phyloP scores from a whole-genome alignment of 2,888 invertebrate species.

The Caenorhabditis becei region DNA sequence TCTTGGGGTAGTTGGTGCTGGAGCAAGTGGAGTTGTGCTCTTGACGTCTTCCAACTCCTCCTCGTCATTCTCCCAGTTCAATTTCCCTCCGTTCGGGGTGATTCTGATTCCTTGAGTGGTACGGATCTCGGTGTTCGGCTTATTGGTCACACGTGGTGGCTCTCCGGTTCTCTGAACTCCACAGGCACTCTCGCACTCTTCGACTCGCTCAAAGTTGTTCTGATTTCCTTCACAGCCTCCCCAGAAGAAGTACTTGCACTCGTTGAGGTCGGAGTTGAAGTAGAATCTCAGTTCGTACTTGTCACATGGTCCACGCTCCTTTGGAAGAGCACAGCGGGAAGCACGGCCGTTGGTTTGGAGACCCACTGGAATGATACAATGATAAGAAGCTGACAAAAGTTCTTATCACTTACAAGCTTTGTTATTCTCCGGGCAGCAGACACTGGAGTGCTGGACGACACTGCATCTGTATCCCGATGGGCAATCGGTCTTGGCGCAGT shows the following conservation, averaged over 20 bases:
- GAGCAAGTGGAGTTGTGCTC: constrained; percentile 42
- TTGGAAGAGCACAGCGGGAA: constrained; percentile 73
- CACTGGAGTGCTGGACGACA: constrained; percentile 71
- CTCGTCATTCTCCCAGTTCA: constrained; percentile 35
- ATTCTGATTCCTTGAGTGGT: constrained; percentile 67
- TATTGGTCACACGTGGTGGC: constrained; percentile 42
- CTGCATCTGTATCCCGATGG: constrained; percentile 78
- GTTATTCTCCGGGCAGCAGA: constrained; percentile 79
- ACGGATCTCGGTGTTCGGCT: constrained; percentile 54
- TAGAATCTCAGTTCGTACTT: constrained; percentile 80
- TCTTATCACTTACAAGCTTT: constrained; percentile 56
- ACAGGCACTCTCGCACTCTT: constrained; percentile 64
- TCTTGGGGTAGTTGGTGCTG: constrained; percentile 19
- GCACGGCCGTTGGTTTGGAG: constrained; percentile 59
- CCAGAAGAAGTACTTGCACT: constrained; percentile 82
- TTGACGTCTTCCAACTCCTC: constrained; percentile 30
- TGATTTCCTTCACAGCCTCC: constrained; percentile 81
- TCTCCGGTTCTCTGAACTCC: constrained; percentile 52
- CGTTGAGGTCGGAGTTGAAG: constrained; percentile 73
- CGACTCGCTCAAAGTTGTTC: constrained; percentile 79
- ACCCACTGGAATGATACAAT: constrained; percentile 71
- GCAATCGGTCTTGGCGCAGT: constrained; percentile 77
- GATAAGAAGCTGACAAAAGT: neutral
- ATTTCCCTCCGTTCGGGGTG: constrained; percentile 54
- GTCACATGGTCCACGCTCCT: constrained; percentile 82